phyloP scores from a whole-genome alignment of 1,140 invertebrate species.

The Cydia pomonella region DNA sequence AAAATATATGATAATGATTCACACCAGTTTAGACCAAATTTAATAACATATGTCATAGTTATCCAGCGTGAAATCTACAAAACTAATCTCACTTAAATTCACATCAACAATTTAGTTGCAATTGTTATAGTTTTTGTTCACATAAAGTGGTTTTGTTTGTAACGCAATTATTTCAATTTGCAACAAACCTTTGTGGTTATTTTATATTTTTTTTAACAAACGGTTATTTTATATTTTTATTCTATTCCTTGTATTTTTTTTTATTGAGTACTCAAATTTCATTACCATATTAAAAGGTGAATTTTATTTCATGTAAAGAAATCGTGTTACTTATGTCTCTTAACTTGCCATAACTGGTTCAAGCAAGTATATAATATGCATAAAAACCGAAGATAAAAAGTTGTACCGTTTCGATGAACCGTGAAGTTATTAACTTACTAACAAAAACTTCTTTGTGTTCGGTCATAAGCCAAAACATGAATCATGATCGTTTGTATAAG shows the following conservation, averaged over 20 bases:
- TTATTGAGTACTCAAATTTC: not conserved
- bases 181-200: not conserved
- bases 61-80: conserved; percentile 14
- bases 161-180: not conserved
- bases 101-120: not conserved
- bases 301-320: not conserved
- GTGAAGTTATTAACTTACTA: not conserved
- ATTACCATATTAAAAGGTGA: not conserved
- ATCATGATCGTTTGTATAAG: not conserved
- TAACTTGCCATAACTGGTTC: not conserved
- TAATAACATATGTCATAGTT: not conserved
- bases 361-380: not conserved
- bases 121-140: conserved; percentile 8
- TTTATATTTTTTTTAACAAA: no score
- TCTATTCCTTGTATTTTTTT: not conserved
- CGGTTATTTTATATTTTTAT: not conserved
- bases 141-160: not conserved
- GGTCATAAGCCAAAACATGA: not conserved
- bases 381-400: not conserved
- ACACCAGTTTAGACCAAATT: not conserved
- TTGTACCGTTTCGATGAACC: not conserved
- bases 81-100: not conserved
- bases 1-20: no score
- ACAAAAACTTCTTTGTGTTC: conserved; percentile 6
- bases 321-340: not conserved